Evolutionary conservation across 2,113 vertebrate species (phyloP).

Genomic region (Macquaria ambigua): DNA sequence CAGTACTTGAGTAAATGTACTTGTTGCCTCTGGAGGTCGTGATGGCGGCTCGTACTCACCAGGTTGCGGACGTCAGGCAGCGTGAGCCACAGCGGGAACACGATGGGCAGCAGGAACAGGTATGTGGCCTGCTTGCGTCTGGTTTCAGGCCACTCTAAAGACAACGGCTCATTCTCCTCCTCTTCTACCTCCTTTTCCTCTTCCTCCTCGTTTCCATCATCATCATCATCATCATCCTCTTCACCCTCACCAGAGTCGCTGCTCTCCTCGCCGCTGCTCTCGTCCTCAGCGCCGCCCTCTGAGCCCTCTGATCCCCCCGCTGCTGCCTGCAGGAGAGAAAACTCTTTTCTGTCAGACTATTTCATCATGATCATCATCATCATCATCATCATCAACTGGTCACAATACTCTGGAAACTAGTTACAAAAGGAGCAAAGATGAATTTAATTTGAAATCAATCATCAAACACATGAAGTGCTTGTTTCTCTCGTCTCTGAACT

Average conservation of each 20-base stretch:
- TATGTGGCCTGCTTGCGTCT: slow-evolving; percentile 89
- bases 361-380: too few relatives aligned
- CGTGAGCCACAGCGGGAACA: slow-evolving; percentile 93
- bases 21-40: too few relatives aligned
- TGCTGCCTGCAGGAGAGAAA: slow-evolving; percentile 2
- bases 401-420: too few relatives aligned
- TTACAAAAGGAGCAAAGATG: too few relatives aligned
- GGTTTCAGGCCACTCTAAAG: slow-evolving; percentile 91
- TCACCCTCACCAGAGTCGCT: slow-evolving; percentile 4
- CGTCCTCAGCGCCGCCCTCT: background rate
- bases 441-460: too few relatives aligned
- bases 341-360: background rate
- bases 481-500: too few relatives aligned
- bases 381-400: too few relatives aligned
- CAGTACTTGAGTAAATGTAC: too few relatives aligned
- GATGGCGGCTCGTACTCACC: slow-evolving; percentile 72
- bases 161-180: slow-evolving; percentile 89
- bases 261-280: slow-evolving; percentile 31
- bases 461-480: too few relatives aligned
- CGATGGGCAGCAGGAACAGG: slow-evolving; percentile 91
- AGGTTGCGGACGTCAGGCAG: slow-evolving; percentile 93
- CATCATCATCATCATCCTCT: background rate
- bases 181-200: slow-evolving; percentile 72
- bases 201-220: slow-evolving; percentile 19
- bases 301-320: slow-evolving; percentile 11